Evolutionary conservation across 2,888 invertebrate species (phyloP).

Genomic region (Polylopha cassiicola): DNA sequence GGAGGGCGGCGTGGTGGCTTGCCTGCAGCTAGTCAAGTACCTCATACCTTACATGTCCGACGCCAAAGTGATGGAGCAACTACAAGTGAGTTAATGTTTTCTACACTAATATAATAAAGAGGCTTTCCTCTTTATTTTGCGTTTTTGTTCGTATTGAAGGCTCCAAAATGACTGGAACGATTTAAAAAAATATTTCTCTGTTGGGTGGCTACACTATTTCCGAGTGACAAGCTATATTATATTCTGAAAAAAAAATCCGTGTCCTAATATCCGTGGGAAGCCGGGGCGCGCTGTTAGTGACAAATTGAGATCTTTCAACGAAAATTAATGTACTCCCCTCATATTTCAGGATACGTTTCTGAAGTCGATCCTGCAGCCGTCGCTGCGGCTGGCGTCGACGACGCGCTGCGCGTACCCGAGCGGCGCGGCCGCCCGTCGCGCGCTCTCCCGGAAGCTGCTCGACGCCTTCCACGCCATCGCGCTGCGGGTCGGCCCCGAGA

Average conservation of each 20-base stretch:
- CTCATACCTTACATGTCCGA: constrained; percentile 90
- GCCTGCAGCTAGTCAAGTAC: constrained; percentile 86
- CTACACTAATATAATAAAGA: too few relatives aligned
- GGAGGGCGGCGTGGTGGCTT: constrained; percentile 93
- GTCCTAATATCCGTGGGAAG: too few relatives aligned
- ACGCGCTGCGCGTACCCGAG: constrained; percentile 88
- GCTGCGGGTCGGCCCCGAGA: constrained; percentile 84
- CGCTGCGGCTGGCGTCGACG: constrained; percentile 88
- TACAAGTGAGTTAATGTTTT: constrained; percentile 84
- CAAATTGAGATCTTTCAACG: neutral
- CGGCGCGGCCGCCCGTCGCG: constrained; percentile 84
- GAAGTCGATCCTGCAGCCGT: constrained; percentile 88
- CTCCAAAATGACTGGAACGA: too few relatives aligned
- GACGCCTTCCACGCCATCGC: constrained; percentile 90
- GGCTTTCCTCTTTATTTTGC: too few relatives aligned
- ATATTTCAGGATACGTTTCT: constrained; percentile 87
- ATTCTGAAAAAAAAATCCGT: too few relatives aligned
- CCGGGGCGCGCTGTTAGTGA: too few relatives aligned
- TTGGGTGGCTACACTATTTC: too few relatives aligned
- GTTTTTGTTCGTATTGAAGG: too few relatives aligned
- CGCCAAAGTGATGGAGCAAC: constrained; percentile 89
- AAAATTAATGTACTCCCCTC: neutral
- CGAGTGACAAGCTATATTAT: too few relatives aligned
- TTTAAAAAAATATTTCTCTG: too few relatives aligned
- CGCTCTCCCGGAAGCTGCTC: constrained; percentile 88